Conservation (phyloP, 2,888 invertebrate species). For the Desoria tigrina region DNA sequence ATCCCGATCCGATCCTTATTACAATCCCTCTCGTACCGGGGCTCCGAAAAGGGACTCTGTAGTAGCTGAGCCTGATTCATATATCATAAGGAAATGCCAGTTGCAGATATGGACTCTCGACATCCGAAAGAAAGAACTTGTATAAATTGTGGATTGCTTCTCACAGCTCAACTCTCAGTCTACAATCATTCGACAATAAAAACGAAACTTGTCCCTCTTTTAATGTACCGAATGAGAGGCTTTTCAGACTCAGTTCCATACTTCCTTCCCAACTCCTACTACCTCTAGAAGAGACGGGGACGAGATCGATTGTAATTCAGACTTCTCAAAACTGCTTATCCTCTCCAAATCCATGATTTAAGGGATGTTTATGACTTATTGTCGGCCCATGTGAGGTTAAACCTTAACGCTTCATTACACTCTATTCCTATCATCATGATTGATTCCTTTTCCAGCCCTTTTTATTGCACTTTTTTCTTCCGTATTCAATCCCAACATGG, state of each 20-base stretch:
- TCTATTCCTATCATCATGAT: constrained; percentile 22
- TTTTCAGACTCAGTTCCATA: neutral
- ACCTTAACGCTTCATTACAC: constrained; percentile 10
- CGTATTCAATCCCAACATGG: neutral
- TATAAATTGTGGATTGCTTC: constrained; percentile 21
- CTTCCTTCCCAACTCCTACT: neutral
- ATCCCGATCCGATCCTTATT: too few species aligned
- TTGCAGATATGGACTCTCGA: constrained; percentile 36
- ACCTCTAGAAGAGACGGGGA: neutral
- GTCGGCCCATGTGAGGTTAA: constrained; percentile 14
- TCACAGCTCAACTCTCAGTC: constrained; percentile 19
- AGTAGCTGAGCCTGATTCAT: constrained; percentile 39
- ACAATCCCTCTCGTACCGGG: too few species aligned
- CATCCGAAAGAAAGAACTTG: constrained; percentile 12
- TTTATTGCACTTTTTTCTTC: constrained; percentile 11
- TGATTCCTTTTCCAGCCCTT: constrained; percentile 21
- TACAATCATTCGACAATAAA: constrained; percentile 24
- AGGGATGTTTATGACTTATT: constrained; percentile 12
- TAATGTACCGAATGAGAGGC: constrained; percentile 4
- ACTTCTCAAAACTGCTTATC: constrained; percentile 7
- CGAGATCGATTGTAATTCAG: constrained; percentile 3
- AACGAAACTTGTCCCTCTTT: constrained; percentile 23
- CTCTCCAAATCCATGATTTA: constrained; percentile 14
- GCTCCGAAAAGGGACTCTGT: too few species aligned
- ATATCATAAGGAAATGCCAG: constrained; percentile 45